A percentile compares a stretch with the other conserved stretches of the same genome.
These are phyloP conservation scores for Vulpes ferrilata DNA, from an alignment of 2,113 vertebrate species.

Conservation along the genomic window DNA sequence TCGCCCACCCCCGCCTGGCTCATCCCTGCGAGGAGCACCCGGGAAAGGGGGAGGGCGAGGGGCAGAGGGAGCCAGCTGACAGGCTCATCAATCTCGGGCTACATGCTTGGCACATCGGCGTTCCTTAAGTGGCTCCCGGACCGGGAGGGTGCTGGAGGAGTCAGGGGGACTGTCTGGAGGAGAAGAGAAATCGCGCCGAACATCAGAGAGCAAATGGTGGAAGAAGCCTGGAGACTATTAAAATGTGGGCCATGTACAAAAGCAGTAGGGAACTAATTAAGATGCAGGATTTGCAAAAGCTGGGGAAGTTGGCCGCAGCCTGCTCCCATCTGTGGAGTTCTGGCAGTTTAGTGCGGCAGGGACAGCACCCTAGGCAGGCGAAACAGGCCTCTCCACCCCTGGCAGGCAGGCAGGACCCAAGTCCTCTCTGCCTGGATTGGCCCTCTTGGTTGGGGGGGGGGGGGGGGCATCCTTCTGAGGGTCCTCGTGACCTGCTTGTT, in stretches of 20 bases:
- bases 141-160: constrained; percentile 21
- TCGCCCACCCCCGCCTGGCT: constrained; percentile 70
- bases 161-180: constrained; percentile 61
- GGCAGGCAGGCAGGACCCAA: neutral
- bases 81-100: constrained; percentile 89
- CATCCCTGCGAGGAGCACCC: constrained; percentile 84
- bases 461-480: neutral
- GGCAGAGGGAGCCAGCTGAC: constrained; percentile 84
- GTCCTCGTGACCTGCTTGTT: neutral
- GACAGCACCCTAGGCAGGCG: constrained; percentile 71
- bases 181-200: constrained; percentile 63
- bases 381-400: neutral
- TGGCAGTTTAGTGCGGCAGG: constrained; percentile 75
- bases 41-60: constrained; percentile 62
- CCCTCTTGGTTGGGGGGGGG: too few relatives aligned
- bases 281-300: constrained; percentile 87
- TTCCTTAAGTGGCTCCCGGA: constrained; percentile 81
- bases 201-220: constrained; percentile 85
- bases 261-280: constrained; percentile 90
- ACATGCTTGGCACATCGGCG: constrained; percentile 83
- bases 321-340: constrained; percentile 86
- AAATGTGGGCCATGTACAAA: constrained; percentile 89
- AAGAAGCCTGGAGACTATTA: constrained; percentile 87
- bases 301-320: constrained; percentile 85
- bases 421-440: neutral